Evolutionary conservation across 2,888 invertebrate species (phyloP).

Genomic region (Limenitis camilla): DNA sequence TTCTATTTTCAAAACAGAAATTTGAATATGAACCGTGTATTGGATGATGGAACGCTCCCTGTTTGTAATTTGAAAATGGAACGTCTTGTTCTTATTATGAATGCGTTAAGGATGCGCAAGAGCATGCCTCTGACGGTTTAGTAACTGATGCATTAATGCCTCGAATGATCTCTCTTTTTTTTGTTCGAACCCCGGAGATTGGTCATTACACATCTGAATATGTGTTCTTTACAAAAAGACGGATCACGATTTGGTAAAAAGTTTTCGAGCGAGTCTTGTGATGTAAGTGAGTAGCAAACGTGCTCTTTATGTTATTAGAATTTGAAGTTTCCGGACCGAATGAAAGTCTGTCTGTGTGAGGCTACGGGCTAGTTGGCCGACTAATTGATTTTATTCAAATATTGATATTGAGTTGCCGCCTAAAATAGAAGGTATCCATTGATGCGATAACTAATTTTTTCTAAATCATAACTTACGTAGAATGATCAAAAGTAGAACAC

Average conservation of each 20-base stretch:
- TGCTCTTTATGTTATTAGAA: slow-evolving; percentile 67
- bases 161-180: slow-evolving; percentile 61
- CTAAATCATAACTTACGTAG: not conserved
- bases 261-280: slow-evolving; percentile 50
- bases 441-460: not conserved
- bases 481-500: slow-evolving; percentile 10
- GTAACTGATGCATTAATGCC: slow-evolving; percentile 73
- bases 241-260: slow-evolving; percentile 67
- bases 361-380: slow-evolving; percentile 4
- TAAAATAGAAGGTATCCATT: not conserved
- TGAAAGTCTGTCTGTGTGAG: slow-evolving; percentile 40
- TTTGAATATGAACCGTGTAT: slow-evolving; percentile 56
- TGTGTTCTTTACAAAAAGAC: slow-evolving; percentile 65
- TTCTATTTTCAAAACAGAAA: slow-evolving; percentile 48
- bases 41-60: slow-evolving; percentile 53
- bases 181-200: slow-evolving; percentile 67
- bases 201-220: slow-evolving; percentile 73
- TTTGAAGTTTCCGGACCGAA: slow-evolving; percentile 64
- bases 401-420: slow-evolving; percentile 10
- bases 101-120: slow-evolving; percentile 68
- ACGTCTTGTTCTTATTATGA: slow-evolving; percentile 69
- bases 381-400: slow-evolving; percentile 22
- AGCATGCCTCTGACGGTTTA: slow-evolving; percentile 71
- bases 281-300: slow-evolving; percentile 66
- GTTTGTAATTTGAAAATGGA: slow-evolving; percentile 64